Conservation (phyloP, 2,888 invertebrate species). For the Tuta absoluta region DNA sequence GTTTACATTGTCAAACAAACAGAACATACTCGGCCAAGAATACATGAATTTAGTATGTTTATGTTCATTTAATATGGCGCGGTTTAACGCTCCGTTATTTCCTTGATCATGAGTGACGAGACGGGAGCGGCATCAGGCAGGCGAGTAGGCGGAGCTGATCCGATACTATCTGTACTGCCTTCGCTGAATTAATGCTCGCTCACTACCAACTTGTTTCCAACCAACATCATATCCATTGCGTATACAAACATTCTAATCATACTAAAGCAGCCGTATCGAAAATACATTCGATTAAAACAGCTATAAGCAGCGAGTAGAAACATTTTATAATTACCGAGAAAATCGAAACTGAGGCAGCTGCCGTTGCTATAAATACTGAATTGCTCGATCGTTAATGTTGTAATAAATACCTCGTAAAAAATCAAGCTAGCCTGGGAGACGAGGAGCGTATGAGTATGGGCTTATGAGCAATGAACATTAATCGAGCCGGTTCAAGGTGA, state of each 20-base stretch:
- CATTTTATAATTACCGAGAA: slow-evolving; percentile 45
- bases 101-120: slow-evolving; percentile 60
- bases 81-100: slow-evolving; percentile 41
- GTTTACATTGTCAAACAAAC: slow-evolving; percentile 23
- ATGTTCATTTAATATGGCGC: slow-evolving; percentile 10
- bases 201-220: slow-evolving; percentile 29
- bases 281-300: slow-evolving; percentile 22
- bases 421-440: slow-evolving; percentile 48
- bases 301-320: slow-evolving; percentile 24
- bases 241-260: slow-evolving; percentile 22
- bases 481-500: slow-evolving; percentile 39
- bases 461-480: slow-evolving; percentile 37
- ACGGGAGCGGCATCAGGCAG: slow-evolving; percentile 49
- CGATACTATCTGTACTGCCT: slow-evolving; percentile 60
- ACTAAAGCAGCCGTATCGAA: slow-evolving; percentile 11
- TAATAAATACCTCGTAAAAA: slow-evolving; percentile 58
- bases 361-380: slow-evolving; percentile 53
- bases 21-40: slow-evolving; percentile 27
- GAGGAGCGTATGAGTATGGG: slow-evolving; percentile 43
- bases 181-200: slow-evolving; percentile 43
- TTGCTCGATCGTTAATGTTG: slow-evolving; percentile 46
- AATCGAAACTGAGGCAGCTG: slow-evolving; percentile 50
- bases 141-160: slow-evolving; percentile 63
- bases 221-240: slow-evolving; percentile 28
- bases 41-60: slow-evolving; percentile 27